These are phyloP conservation scores for Tuta absoluta DNA, from an alignment of 2,888 invertebrate species.

Conservation along the genomic window DNA sequence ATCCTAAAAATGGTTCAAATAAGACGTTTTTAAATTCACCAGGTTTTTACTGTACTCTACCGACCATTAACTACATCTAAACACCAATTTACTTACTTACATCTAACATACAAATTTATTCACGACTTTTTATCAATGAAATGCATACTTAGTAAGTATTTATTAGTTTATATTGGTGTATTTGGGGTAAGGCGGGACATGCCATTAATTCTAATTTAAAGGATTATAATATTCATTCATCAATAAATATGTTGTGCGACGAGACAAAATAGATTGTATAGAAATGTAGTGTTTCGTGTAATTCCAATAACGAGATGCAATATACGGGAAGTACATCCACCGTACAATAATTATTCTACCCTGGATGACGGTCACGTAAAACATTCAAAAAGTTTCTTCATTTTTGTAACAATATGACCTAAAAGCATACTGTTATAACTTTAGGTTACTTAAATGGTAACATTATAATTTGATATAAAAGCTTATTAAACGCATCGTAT, in stretches of 20 bases:
- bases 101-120: slow-evolving; percentile 51
- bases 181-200: slow-evolving; percentile 26
- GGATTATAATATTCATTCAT: background rate
- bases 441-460: background rate
- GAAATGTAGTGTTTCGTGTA: background rate
- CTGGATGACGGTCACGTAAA: slow-evolving; percentile 63
- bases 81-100: slow-evolving; percentile 63
- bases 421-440: background rate
- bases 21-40: background rate
- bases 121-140: background rate
- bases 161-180: slow-evolving; percentile 22
- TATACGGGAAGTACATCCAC: background rate
- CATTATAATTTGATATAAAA: background rate
- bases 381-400: slow-evolving; percentile 55
- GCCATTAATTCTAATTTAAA: background rate
- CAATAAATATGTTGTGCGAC: slow-evolving; percentile 7
- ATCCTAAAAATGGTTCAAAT: too few relatives aligned
- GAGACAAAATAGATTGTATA: background rate
- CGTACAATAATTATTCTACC: slow-evolving; percentile 48
- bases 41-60: slow-evolving; percentile 52
- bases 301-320: slow-evolving; percentile 11
- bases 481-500: background rate
- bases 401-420: background rate
- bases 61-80: slow-evolving; percentile 75
- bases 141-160: background rate